Evolutionary conservation across 2,797 vertebrate genomes (phyloP).

Genomic region (Heteromormyrus szaboi): DNA sequence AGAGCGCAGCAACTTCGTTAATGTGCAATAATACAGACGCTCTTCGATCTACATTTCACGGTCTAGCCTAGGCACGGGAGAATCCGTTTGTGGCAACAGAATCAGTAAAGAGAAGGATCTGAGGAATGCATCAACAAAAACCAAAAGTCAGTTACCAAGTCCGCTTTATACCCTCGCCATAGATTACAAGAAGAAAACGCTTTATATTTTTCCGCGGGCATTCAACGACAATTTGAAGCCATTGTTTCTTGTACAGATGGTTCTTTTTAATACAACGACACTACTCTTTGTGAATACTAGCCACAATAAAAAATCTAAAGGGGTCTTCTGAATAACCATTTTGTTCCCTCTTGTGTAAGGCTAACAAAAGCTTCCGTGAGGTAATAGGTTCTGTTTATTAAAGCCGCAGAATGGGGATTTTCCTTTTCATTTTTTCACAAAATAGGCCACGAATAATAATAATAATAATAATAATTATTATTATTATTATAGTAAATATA

Average conservation of each 20-base stretch:
- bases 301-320: slow-evolving; percentile 99
- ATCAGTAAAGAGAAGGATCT: slow-evolving; percentile 62
- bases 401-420: slow-evolving; percentile 95
- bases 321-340: slow-evolving; percentile 99
- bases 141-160: slow-evolving; percentile 96
- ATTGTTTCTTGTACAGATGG: slow-evolving; percentile 99
- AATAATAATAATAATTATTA: not conserved
- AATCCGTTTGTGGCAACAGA: slow-evolving; percentile 92
- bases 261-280: slow-evolving; percentile 99
- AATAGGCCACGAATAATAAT: slow-evolving; percentile 79
- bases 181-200: slow-evolving; percentile 94
- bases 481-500: not conserved
- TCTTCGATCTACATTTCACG: slow-evolving; percentile 49
- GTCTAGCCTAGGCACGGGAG: slow-evolving; percentile 81
- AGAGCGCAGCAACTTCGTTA: slow-evolving; percentile 58
- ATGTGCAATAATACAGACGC: slow-evolving; percentile 58
- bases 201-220: slow-evolving; percentile 98
- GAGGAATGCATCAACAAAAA: slow-evolving; percentile 98
- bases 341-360: slow-evolving; percentile 99
- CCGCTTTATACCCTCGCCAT: slow-evolving; percentile 83
- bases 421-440: slow-evolving; percentile 68
- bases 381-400: slow-evolving; percentile 98
- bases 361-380: slow-evolving; percentile 99
- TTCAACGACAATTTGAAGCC: slow-evolving; percentile 99
- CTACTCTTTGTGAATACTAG: slow-evolving; percentile 96